Conservation (phyloP, 1,140 invertebrate species). For the Solenopsis invicta region DNA sequence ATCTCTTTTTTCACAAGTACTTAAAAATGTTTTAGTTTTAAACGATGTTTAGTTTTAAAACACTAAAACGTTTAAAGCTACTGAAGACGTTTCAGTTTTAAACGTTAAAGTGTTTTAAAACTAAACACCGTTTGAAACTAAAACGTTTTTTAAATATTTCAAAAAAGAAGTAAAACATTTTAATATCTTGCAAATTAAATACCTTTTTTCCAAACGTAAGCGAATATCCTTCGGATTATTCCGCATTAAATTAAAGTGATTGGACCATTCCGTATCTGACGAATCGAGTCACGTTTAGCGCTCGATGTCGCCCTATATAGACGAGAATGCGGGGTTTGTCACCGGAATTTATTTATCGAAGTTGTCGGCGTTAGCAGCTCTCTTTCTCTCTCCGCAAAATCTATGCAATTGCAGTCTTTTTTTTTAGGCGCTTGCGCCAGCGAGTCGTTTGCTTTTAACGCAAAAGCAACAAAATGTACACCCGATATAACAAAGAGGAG, state of each 20-base stretch:
- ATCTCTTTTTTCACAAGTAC: too few species aligned
- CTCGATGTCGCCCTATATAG: not conserved
- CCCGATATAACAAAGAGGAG: constrained; percentile 35
- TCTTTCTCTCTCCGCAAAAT: not conserved
- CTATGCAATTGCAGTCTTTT: constrained; percentile 21
- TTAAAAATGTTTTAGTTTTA: too few species aligned
- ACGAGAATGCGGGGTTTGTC: not conserved
- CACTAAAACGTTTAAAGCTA: too few species aligned
- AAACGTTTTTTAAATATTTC: too few species aligned
- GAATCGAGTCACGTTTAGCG: constrained; percentile 5
- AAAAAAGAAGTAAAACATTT: too few species aligned
- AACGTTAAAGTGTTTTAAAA: too few species aligned
- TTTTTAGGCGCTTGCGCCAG: not conserved
- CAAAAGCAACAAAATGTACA: constrained; percentile 40
- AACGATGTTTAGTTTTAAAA: too few species aligned
- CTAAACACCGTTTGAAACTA: too few species aligned
- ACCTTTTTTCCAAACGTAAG: too few species aligned
- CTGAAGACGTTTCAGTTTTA: too few species aligned
- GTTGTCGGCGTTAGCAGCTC: constrained; percentile 21
- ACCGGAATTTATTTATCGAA: constrained; percentile 17
- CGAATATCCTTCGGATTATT: not conserved
- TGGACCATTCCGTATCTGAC: not conserved
- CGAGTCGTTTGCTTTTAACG: constrained; percentile 14
- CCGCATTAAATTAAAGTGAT: not conserved
- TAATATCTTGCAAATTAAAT: too few species aligned